Evolutionary conservation across 2,797 vertebrate species (phyloP).

Genomic region (Pipistrellus pygmaeus): DNA sequence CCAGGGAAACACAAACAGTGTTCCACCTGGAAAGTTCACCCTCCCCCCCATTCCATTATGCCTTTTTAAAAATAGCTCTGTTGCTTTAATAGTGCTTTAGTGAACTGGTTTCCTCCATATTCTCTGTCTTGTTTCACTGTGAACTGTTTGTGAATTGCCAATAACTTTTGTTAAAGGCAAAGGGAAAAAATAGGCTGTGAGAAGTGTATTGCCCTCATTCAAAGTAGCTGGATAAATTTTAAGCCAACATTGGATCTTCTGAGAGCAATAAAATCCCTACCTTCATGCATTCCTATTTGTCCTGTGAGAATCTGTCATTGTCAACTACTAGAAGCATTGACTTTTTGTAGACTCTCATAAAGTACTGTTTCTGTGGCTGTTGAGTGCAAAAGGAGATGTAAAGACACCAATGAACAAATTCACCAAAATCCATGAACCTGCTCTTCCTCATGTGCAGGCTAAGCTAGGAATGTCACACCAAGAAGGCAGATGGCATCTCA

Average conservation of each 20-base stretch:
- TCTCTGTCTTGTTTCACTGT: background rate
- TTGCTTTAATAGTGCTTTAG: background rate
- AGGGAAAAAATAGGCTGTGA: background rate
- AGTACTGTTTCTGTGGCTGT: background rate
- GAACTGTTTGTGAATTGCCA: background rate
- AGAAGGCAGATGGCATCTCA: too few species aligned
- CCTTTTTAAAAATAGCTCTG: background rate
- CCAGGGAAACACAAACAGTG: background rate
- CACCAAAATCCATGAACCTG: background rate
- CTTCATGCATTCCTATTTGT: background rate
- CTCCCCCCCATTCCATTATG: background rate
- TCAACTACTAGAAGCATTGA: background rate
- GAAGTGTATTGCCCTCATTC: background rate
- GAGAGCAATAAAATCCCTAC: background rate
- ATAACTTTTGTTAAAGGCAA: background rate
- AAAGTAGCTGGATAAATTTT: background rate
- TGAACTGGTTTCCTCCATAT: background rate
- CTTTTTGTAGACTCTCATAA: background rate
- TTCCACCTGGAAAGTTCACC: background rate
- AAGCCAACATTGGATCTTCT: background rate
- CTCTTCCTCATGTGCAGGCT: background rate
- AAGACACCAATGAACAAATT: background rate
- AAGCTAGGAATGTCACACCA: background rate
- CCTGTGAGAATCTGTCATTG: background rate
- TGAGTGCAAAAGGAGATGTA: background rate